Conservation (phyloP, 1,140 invertebrate genomes). For the Drosophila sproati region DNA sequence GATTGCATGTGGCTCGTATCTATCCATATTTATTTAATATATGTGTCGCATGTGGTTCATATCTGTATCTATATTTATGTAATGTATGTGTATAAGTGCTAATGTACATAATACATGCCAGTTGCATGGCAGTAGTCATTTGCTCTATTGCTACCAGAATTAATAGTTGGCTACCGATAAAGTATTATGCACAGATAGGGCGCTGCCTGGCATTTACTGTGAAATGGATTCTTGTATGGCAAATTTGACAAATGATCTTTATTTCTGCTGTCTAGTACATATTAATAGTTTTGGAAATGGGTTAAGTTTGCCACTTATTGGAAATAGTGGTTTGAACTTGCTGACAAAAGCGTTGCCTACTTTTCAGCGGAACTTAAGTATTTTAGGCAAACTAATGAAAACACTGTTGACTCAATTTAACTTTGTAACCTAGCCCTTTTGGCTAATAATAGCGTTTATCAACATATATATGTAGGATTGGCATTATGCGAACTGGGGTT, state of each 20-base stretch:
- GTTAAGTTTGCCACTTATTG: constrained; percentile 6
- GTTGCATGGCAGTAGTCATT: constrained; percentile 62
- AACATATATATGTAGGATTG: not conserved
- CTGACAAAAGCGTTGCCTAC: constrained; percentile 43
- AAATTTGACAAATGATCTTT: constrained; percentile 63
- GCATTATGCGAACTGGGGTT: not conserved
- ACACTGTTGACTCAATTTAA: not conserved
- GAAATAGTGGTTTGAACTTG: constrained; percentile 6
- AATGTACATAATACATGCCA: constrained; percentile 9
- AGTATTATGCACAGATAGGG: constrained; percentile 43
- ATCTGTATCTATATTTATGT: constrained; percentile 34
- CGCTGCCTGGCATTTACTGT: constrained; percentile 35
- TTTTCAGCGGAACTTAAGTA: constrained; percentile 18
- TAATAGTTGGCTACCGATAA: constrained; percentile 59
- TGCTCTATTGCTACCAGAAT: constrained; percentile 54
- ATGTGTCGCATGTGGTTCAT: constrained; percentile 4
- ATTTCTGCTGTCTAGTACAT: constrained; percentile 16
- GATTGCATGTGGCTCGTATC: constrained; percentile 22
- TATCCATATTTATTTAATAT: constrained; percentile 20
- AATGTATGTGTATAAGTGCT: constrained; percentile 1
- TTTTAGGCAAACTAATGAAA: not conserved
- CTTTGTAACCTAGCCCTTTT: not conserved
- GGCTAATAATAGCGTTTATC: not conserved
- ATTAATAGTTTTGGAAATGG: constrained; percentile 10
- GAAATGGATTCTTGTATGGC: constrained; percentile 7